Conservation (phyloP, 2,113 vertebrate genomes). For the Lophotis ruficrista region DNA sequence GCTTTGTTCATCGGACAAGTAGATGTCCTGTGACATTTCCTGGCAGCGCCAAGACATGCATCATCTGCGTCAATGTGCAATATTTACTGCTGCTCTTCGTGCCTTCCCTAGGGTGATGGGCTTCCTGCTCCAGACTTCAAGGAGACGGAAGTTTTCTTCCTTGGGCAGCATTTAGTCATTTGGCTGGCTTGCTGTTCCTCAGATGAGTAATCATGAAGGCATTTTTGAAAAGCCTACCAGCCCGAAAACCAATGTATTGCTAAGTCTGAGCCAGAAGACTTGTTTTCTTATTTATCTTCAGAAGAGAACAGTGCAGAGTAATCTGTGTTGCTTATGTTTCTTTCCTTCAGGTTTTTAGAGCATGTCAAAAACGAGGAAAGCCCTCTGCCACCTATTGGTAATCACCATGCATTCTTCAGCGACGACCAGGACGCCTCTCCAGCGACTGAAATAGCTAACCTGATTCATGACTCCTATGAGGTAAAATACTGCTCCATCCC, state of each 20-base stretch:
- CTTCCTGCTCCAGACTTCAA: slow-evolving; percentile 35
- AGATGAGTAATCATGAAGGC: neutral
- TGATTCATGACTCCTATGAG: slow-evolving; percentile 90
- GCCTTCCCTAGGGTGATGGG: neutral
- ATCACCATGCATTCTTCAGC: slow-evolving; percentile 76
- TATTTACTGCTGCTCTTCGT: slow-evolving; percentile 13
- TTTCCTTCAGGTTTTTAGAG: slow-evolving; percentile 88
- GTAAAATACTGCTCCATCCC: slow-evolving; percentile 60
- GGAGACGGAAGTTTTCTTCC: slow-evolving; percentile 32
- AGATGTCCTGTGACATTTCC: slow-evolving; percentile 37
- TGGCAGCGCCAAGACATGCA: neutral
- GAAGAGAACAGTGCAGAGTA: neutral
- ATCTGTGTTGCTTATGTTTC: neutral
- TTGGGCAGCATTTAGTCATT: neutral
- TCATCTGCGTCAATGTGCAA: neutral
- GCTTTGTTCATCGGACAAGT: neutral
- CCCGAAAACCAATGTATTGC: neutral
- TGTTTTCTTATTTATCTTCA: neutral
- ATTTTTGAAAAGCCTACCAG: neutral
- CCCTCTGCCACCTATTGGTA: slow-evolving; percentile 71
- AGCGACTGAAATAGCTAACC: slow-evolving; percentile 83
- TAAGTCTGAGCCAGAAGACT: neutral
- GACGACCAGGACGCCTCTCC: slow-evolving; percentile 67
- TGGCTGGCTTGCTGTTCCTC: neutral
- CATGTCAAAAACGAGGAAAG: slow-evolving; percentile 86